Percentiles rank a stretch among this genome's conserved stretches.
These are phyloP conservation scores for Ametastegia equiseti DNA, from an alignment of 2,888 invertebrate species.

Conservation along the genomic window DNA sequence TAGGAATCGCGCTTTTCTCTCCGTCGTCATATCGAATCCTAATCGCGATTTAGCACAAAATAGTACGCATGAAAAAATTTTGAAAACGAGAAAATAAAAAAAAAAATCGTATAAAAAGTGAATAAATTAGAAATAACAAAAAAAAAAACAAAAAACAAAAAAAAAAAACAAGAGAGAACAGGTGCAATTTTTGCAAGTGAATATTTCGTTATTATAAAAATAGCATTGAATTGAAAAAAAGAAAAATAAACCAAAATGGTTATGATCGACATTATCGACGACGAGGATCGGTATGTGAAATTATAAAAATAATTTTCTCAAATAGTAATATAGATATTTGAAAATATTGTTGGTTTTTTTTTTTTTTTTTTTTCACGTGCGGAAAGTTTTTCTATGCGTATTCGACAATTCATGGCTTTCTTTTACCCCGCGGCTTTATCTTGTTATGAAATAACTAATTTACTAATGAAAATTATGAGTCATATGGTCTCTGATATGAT, in stretches of 20 bases:
- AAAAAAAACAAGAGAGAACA: neutral
- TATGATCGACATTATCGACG: conserved; percentile 46
- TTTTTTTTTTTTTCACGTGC: neutral
- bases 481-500: too few species aligned
- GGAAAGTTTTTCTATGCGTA: neutral
- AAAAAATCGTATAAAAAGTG: neutral
- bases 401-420: neutral
- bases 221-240: neutral
- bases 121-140: neutral
- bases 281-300: conserved; percentile 42
- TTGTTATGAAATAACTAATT: neutral
- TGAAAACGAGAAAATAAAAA: neutral
- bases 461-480: too few species aligned
- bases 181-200: neutral
- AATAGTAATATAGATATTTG: neutral
- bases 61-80: too few species aligned
- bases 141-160: neutral
- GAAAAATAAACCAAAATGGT: neutral
- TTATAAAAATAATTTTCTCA: neutral
- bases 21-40: neutral
- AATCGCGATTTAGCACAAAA: neutral
- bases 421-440: neutral
- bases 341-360: neutral
- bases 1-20: neutral
- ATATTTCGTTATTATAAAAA: neutral